Percentiles rank a stretch among this genome's conserved stretches.
Evolutionary conservation across 2,113 vertebrate genomes (phyloP).

Genomic region (Myrmophylax atrothorax): DNA sequence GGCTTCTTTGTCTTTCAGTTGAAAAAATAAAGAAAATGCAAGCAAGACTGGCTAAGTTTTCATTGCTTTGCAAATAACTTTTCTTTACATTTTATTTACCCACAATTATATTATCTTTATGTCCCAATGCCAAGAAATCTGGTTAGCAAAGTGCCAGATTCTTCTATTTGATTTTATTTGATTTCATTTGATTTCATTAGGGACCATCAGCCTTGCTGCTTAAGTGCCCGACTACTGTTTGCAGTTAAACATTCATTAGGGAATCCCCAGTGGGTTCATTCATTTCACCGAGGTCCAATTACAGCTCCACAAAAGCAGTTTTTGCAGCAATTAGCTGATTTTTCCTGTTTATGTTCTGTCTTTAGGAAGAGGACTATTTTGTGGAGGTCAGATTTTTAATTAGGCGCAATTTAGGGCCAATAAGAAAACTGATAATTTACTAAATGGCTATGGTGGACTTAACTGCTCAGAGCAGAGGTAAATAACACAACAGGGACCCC

Average conservation of each 20-base stretch:
- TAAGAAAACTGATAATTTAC: constrained; percentile 92
- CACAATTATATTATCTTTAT: constrained; percentile 76
- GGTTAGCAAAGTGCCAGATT: constrained; percentile 89
- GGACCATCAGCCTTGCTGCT: constrained; percentile 80
- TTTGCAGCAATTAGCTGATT: constrained; percentile 94
- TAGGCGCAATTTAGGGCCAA: constrained; percentile 90
- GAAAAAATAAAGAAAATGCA: not conserved
- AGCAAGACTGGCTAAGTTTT: constrained; percentile 51
- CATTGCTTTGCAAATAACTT: constrained; percentile 76
- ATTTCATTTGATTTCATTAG: constrained; percentile 93
- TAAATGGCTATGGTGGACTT: constrained; percentile 82
- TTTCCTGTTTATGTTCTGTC: constrained; percentile 97
- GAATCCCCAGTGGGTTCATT: constrained; percentile 92
- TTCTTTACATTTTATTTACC: constrained; percentile 78
- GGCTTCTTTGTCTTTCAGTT: not conserved
- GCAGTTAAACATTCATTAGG: constrained; percentile 95
- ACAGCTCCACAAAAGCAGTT: constrained; percentile 87
- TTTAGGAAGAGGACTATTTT: constrained; percentile 86
- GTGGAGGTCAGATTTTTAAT: constrained; percentile 92
- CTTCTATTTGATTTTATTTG: constrained; percentile 93
- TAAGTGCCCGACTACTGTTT: constrained; percentile 89
- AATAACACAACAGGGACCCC: constrained; percentile 75
- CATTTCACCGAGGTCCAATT: constrained; percentile 94
- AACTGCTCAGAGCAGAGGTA: constrained; percentile 76
- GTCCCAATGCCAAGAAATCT: constrained; percentile 82